Evolutionary conservation across 2,113 vertebrate species (phyloP).

Genomic region (Apaloderma vittatum): DNA sequence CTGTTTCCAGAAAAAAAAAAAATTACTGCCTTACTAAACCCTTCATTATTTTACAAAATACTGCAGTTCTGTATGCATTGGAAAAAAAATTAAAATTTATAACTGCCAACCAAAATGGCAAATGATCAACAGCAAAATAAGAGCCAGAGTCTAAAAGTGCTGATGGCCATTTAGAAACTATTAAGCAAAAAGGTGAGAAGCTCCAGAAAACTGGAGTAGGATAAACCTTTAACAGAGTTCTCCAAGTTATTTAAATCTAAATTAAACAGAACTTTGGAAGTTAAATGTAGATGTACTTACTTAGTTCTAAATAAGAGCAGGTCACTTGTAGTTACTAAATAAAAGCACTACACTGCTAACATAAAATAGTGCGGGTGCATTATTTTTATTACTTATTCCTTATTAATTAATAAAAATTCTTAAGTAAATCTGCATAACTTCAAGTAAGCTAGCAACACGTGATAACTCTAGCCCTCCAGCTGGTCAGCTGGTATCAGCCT

Average conservation of each 20-base stretch:
- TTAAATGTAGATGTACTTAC: not conserved
- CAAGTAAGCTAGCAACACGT: not conserved
- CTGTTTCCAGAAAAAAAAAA: not conserved
- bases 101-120: not conserved
- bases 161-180: not conserved
- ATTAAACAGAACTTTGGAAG: not conserved
- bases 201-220: not conserved
- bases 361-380: not conserved
- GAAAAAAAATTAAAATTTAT: not conserved
- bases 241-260: not conserved
- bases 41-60: not conserved
- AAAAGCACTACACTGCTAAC: not conserved
- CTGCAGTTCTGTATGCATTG: not conserved
- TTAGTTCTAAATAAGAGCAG: not conserved
- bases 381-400: not conserved
- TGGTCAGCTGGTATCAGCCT: not conserved
- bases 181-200: not conserved
- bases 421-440: not conserved
- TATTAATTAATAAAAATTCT: not conserved
- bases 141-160: not conserved
- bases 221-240: not conserved
- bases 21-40: not conserved
- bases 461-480: not conserved
- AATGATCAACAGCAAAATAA: not conserved
- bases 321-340: not conserved